Percentiles rank a stretch among this genome's conserved stretches.
phyloP scores from a whole-genome alignment of 2,113 vertebrate genomes.

The Melozone crissalis region DNA sequence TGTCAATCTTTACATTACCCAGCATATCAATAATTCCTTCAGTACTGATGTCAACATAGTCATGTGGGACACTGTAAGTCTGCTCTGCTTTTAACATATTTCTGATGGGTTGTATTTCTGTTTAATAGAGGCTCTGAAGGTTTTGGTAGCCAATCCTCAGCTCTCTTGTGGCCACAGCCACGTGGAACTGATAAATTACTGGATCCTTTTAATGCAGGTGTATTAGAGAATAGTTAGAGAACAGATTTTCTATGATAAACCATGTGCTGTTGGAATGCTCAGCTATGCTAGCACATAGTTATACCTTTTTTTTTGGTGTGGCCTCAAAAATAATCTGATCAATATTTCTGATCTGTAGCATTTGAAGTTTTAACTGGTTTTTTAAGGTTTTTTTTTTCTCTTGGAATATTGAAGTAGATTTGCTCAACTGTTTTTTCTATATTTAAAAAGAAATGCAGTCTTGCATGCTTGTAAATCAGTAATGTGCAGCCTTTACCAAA shows the following conservation, averaged over 20 bases:
- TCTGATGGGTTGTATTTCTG: not conserved
- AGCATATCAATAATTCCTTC: conserved; percentile 95
- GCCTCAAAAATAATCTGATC: not conserved
- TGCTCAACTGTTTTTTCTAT: not conserved
- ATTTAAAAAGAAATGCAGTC: not conserved
- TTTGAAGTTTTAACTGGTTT: not conserved
- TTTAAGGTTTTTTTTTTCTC: not conserved
- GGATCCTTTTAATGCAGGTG: not conserved
- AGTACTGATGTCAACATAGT: conserved; percentile 87
- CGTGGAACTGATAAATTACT: not conserved
- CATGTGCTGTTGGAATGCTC: not conserved
- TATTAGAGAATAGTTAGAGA: not conserved
- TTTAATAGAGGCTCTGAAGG: not conserved
- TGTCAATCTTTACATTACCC: conserved; percentile 94
- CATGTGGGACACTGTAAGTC: conserved; percentile 98
- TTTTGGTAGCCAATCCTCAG: not conserved
- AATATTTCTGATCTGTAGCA: not conserved
- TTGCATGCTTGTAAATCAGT: not conserved
- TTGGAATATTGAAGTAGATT: not conserved
- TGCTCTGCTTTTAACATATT: not conserved
- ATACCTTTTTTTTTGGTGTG: not conserved
- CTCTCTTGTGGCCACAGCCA: not conserved
- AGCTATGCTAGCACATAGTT: not conserved
- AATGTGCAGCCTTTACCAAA: not conserved
- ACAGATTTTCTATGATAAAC: not conserved